Percentiles rank a stretch among this genome's conserved stretches.
These are phyloP conservation scores for Montipora efflorescens DNA, from an alignment of 64 coral and sea anemone genomes.

Conservation along the genomic window DNA sequence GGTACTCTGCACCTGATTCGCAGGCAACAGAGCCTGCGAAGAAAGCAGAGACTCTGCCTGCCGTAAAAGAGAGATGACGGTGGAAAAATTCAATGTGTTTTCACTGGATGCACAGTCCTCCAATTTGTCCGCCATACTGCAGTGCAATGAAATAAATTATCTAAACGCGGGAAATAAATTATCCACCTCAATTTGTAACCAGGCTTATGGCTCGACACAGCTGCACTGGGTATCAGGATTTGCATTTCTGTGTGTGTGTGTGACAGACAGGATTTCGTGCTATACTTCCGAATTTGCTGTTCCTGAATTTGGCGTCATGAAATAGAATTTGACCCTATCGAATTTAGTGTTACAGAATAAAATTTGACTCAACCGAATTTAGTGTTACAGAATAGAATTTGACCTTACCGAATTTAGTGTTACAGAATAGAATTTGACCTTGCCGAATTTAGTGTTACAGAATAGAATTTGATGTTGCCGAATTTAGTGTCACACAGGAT, in stretches of 20 bases:
- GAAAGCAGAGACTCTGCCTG: not conserved
- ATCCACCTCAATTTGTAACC: not conserved
- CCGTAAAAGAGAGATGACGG: not conserved
- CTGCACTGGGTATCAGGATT: slow-evolving; percentile 7
- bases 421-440: not conserved
- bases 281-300: not conserved
- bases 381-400: not conserved
- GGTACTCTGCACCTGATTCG: too few species aligned
- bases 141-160: slow-evolving; percentile 13
- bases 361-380: not conserved
- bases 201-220: not conserved
- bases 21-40: too few species aligned
- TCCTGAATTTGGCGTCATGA: not conserved
- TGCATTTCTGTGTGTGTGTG: not conserved
- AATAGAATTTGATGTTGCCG: not conserved
- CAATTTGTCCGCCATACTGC: not conserved
- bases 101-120: too few species aligned
- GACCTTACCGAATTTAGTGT: not conserved
- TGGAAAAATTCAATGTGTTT: not conserved
- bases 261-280: not conserved
- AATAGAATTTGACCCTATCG: not conserved
- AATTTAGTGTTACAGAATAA: too few species aligned
- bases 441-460: not conserved
- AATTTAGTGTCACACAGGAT: not conserved
- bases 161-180: slow-evolving; percentile 3